These are phyloP conservation scores for Poliocrania exsul DNA, from an alignment of 2,797 vertebrate genomes.

Conservation along the genomic window DNA sequence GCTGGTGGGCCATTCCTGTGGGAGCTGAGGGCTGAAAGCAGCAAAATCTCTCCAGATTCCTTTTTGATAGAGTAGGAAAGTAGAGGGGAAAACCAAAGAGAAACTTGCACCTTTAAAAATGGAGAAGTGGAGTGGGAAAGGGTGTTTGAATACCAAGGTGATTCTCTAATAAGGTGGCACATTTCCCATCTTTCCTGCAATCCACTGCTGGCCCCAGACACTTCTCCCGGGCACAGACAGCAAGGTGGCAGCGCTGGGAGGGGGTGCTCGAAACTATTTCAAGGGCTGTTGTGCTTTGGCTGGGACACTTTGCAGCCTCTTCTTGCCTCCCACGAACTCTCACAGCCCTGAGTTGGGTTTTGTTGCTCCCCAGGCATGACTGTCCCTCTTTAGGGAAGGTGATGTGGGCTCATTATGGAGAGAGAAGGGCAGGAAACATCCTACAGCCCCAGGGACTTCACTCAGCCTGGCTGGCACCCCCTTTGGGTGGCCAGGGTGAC, in stretches of 20 bases:
- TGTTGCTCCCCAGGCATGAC: rapidly evolving
- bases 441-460: background rate
- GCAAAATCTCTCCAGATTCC: background rate
- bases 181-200: background rate
- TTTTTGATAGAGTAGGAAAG: background rate
- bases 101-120: background rate
- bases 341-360: background rate
- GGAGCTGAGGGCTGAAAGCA: background rate
- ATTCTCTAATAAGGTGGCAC: background rate
- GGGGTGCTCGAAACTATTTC: background rate
- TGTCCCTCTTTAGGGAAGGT: background rate
- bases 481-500: background rate
- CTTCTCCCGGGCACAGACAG: background rate
- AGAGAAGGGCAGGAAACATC: background rate
- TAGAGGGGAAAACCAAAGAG: background rate
- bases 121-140: background rate
- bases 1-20: background rate
- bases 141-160: background rate
- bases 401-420: rapidly evolving
- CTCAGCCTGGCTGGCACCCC: too few relatives aligned
- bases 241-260: background rate
- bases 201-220: background rate
- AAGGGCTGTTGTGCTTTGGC: background rate
- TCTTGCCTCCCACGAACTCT: background rate
- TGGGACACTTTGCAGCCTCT: background rate